Evolutionary conservation across 1,140 invertebrate species (phyloP).

Genomic region (Drosophila pachea): DNA sequence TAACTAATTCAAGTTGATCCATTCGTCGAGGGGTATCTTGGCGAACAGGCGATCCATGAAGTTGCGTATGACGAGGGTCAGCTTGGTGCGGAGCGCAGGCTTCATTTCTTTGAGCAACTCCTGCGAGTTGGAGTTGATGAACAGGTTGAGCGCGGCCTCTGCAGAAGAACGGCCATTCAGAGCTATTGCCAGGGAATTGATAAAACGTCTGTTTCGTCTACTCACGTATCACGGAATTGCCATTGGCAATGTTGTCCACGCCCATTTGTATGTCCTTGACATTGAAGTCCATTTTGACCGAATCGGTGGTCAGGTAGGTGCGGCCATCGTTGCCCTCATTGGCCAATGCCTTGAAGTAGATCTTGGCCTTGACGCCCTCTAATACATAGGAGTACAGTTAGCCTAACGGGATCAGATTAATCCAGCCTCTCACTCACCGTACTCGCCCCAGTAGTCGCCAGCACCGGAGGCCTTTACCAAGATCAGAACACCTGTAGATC

Average conservation of each 20-base stretch:
- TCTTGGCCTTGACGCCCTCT: conserved; percentile 90
- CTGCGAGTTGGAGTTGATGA: conserved; percentile 91
- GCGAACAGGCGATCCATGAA: conserved; percentile 87
- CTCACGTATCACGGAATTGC: conserved; percentile 88
- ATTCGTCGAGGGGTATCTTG: conserved; percentile 88
- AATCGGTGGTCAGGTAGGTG: conserved; percentile 84
- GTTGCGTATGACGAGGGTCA: conserved; percentile 85
- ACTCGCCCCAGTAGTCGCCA: conserved; percentile 92
- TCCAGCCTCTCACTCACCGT: conserved; percentile 81
- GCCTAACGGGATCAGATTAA: background rate
- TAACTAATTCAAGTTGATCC: conserved; percentile 79
- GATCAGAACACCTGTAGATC: conserved; percentile 87
- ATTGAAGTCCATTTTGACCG: conserved; percentile 89
- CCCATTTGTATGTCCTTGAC: conserved; percentile 89
- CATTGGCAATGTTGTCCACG: conserved; percentile 88
- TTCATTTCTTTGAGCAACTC: conserved; percentile 92
- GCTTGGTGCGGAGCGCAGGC: conserved; percentile 87
- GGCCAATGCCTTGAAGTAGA: conserved; percentile 87
- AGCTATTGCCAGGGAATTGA: background rate
- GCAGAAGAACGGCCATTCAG: conserved; percentile 38
- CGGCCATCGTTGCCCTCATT: conserved; percentile 80
- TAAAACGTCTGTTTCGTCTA: background rate
- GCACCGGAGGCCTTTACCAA: conserved; percentile 88
- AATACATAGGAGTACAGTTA: conserved; percentile 20
- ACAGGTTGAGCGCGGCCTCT: conserved; percentile 90